Base-by-base conservation (phyloP, 1,140 invertebrate species). In the Hypothenemus hampei region DNA sequence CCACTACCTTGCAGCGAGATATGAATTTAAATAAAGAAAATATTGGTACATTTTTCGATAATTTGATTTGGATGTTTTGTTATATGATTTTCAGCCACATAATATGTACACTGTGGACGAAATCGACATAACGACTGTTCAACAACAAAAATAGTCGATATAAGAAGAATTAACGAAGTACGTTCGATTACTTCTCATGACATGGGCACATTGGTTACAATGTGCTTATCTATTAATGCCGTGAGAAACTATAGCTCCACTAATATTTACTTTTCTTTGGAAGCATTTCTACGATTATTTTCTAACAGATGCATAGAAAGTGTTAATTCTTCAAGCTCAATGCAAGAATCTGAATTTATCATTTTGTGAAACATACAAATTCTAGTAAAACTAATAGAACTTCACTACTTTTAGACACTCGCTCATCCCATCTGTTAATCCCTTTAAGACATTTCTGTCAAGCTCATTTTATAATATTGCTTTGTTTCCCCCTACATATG, bases 71-170 rank as follows among this genome's bases (percentile, higher is more conserved):
- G n/a, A n/a, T n/a, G n/a, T n/a, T n/a, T n/a, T n/a, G n/a, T n/a
- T n/a, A n/a, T n/a, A n/a, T n/a, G n/a, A n/a, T n/a, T n/a, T n/a
- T n/a, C n/a, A n/a, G n/a, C 55, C 70, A 77, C 55, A 76, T 69
- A 4, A n/a, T n/a, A n/a, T n/a, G n/a, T n/a, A n/a, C n/a, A n/a
- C n/a, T n/a, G n/a, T n/a, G n/a, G n/a, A n/a, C n/a, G n/a, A n/a
- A n/a, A n/a, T n/a, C n/a, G 70, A 69, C 1, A 57, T 70, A 18
- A 75, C 71, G 1, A 76, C 74, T 11, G 75, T 77, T 4, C 70
- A 70, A 58, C 66, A 15, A 48, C 57, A 15, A 66, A 65, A 59
- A 57, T 73, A 37, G 45, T 73, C 22, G 66, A 65, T 29, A 21
- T 5, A 18, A 69, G 64, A 63, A 69, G 72, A n/a, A 51, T 26